phyloP scores from a whole-genome alignment of 2,888 invertebrate species.

The Tachystola acroxantha region DNA sequence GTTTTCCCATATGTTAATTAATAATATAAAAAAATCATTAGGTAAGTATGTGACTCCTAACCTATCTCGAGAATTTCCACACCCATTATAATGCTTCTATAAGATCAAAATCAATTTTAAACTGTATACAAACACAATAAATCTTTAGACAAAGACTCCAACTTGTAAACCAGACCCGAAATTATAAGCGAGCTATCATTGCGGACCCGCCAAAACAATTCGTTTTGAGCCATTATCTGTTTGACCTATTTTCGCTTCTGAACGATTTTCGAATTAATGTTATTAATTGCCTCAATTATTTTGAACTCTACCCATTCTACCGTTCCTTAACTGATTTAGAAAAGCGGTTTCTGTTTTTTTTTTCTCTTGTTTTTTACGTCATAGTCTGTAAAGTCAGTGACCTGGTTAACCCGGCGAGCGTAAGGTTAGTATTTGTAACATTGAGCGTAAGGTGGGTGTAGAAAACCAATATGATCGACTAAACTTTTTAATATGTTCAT shows the following conservation, averaged over 20 bases:
- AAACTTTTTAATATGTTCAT: too few species aligned
- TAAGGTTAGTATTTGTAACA: too few species aligned
- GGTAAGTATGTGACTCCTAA: too few species aligned
- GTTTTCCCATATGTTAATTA: too few species aligned
- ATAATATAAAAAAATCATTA: too few species aligned
- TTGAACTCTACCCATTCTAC: constrained; percentile 2
- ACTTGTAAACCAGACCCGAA: neutral
- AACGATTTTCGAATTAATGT: constrained; percentile 19
- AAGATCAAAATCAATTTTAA: neutral
- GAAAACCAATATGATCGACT: too few species aligned
- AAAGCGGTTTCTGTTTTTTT: neutral
- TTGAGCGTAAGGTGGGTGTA: too few species aligned
- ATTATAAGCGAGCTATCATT: constrained; percentile 21
- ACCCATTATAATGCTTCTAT: too few species aligned
- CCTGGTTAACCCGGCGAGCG: too few species aligned
- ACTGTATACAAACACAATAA: neutral
- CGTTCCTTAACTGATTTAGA: neutral
- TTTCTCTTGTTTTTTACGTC: neutral
- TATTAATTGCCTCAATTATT: constrained; percentile 12
- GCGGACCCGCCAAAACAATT: constrained; percentile 27
- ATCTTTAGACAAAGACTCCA: neutral
- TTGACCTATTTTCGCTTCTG: constrained; percentile 27
- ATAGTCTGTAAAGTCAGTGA: neutral
- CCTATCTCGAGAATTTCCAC: too few species aligned
- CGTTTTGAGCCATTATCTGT: constrained; percentile 29